Base-by-base conservation (phyloP, 2,888 invertebrate genomes). In the Cataglyphis altisquamis region DNA sequence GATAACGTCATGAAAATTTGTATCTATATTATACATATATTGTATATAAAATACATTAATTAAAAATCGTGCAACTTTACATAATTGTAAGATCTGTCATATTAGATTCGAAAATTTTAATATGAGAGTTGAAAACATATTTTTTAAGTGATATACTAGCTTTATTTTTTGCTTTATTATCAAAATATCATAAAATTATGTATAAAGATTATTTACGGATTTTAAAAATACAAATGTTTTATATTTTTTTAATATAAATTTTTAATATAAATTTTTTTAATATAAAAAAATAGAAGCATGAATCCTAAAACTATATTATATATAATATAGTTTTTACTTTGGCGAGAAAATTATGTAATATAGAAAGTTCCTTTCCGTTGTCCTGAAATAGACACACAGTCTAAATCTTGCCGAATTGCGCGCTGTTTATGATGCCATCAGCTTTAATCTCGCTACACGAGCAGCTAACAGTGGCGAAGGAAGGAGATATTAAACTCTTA, bases 381-480 rank as follows among this genome's bases (percentile, higher is more conserved):
- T 66, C 25, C 9, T 32, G 10, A 45, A 45, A 70, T 32, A 57
- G 52, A 78, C 68, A 39, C 70, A 41, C 52, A 36, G 63, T 84
- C 82, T 74, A 68, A 82, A 77, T 84, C 82, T 70, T 62, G 63
- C 68, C 55, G 67, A 74, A 72, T 77, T 78, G 78, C 74, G 64
- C 21, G 52, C 73, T 86, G 78, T 86, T 86, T 86, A 82, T 82
- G 82, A 78, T 41, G 52, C 64, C 63, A 85, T 82, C 78, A 82
- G 77, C 62, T 74, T 84, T 86, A 85, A 86, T 86, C 67, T 74
- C 52, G 25, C 60, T 84, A 68, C 63, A 45, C 39, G 48, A 32
- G 21, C 45, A 32, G 29, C 41, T 45, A 80, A 66, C 64, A 75
- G 75, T 64, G 81, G 75, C 48, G 36, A 74, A 66, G 12, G 55